Evolutionary conservation across 2,797 vertebrate species (phyloP).

Genomic region (Alauda arvensis): DNA sequence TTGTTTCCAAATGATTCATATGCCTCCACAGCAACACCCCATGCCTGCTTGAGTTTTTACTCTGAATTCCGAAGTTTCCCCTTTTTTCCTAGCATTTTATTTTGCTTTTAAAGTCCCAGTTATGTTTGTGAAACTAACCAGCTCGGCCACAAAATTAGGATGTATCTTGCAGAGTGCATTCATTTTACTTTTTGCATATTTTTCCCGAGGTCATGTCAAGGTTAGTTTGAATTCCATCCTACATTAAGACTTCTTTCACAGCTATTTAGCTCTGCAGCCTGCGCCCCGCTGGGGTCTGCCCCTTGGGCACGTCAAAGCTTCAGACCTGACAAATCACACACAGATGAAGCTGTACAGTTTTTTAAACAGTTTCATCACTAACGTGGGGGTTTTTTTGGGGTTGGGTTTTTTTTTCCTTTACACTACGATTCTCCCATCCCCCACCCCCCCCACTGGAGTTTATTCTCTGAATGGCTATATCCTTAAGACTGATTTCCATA

Average conservation of each 20-base stretch:
- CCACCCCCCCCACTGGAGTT: not conserved
- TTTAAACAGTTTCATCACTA: constrained; percentile 79
- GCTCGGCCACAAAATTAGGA: constrained; percentile 81
- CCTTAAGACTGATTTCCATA: constrained; percentile 59
- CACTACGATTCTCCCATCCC: not conserved
- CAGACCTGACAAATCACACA: constrained; percentile 84
- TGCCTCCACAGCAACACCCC: constrained; percentile 79
- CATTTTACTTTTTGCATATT: constrained; percentile 85
- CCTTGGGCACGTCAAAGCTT: constrained; percentile 81
- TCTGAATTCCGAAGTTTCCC: constrained; percentile 72
- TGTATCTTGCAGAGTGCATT: constrained; percentile 83
- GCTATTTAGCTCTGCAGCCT: constrained; percentile 82
- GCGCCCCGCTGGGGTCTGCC: constrained; percentile 80
- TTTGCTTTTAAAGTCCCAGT: constrained; percentile 74
- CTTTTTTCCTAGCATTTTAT: constrained; percentile 67
- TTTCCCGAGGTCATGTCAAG: constrained; percentile 84
- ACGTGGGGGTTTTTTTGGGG: not conserved
- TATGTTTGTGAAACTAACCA: constrained; percentile 81
- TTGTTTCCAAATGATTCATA: constrained; percentile 83
- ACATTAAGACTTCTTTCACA: constrained; percentile 85
- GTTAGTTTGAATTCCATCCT: constrained; percentile 84
- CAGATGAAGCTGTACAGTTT: constrained; percentile 83
- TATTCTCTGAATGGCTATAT: constrained; percentile 64
- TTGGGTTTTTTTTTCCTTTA: not conserved
- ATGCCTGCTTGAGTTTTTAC: constrained; percentile 65